Conservation (phyloP, 1,140 invertebrate genomes). For the Drosophila serrata region DNA sequence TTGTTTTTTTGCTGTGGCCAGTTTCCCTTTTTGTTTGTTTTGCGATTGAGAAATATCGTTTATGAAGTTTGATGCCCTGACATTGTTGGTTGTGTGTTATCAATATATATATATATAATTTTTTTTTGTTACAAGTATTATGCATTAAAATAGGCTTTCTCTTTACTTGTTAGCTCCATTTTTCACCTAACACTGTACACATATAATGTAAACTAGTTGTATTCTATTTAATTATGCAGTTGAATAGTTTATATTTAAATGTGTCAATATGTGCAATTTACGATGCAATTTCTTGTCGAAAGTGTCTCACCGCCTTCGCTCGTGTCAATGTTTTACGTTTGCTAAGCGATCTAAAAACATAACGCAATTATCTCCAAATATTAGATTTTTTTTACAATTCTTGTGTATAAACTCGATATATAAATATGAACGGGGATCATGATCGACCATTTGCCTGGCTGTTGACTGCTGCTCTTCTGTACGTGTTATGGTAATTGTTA, state of each 20-base stretch:
- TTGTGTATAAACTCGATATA: slow-evolving; percentile 43
- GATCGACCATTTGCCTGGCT: slow-evolving; percentile 35
- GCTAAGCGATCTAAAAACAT: slow-evolving; percentile 42
- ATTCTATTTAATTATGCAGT: slow-evolving; percentile 62
- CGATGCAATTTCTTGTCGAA: slow-evolving; percentile 39
- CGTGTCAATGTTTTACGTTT: slow-evolving; percentile 33
- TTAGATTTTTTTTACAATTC: slow-evolving; percentile 38
- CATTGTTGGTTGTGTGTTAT: slow-evolving; percentile 36
- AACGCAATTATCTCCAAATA: slow-evolving; percentile 38
- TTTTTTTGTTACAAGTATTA: slow-evolving; percentile 49
- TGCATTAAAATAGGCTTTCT: slow-evolving; percentile 71
- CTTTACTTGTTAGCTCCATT: slow-evolving; percentile 68
- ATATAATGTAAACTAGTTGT: slow-evolving; percentile 80
- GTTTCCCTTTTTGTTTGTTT: slow-evolving; percentile 17
- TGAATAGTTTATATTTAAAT: slow-evolving; percentile 54
- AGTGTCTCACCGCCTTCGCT: slow-evolving; percentile 3
- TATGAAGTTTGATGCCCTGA: slow-evolving; percentile 70
- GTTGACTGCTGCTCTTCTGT: slow-evolving; percentile 42
- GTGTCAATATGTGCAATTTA: slow-evolving; percentile 52
- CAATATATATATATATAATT: slow-evolving; percentile 30
- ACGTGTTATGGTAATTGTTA: slow-evolving; percentile 52
- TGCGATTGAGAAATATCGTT: slow-evolving; percentile 42
- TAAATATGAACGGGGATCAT: slow-evolving; percentile 16
- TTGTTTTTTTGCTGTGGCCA: slow-evolving; percentile 44
- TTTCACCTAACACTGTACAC: slow-evolving; percentile 82